Conservation (phyloP, 2,113 vertebrate species). For the Dryoscopus gambensis region DNA sequence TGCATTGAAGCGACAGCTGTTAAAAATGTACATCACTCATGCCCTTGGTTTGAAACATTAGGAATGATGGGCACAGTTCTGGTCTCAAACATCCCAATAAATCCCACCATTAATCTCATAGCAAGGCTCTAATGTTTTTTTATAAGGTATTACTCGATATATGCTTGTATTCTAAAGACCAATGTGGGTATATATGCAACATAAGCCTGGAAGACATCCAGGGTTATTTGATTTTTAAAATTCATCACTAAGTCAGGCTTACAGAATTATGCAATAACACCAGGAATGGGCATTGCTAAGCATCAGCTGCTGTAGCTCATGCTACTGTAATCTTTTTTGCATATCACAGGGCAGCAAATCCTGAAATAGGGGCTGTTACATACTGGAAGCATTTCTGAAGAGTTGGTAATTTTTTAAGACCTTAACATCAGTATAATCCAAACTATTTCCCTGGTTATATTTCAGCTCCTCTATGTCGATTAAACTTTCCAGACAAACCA, state of each 20-base stretch:
- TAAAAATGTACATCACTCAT: background rate
- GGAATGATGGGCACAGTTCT: background rate
- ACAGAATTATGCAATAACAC: background rate
- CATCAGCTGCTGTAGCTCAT: background rate
- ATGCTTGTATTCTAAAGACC: background rate
- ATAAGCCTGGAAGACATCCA: background rate
- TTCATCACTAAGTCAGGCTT: background rate
- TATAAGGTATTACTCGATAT: background rate
- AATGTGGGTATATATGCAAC: background rate
- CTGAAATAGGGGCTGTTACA: background rate
- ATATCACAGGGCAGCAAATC: background rate
- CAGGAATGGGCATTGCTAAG: background rate
- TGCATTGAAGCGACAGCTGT: background rate
- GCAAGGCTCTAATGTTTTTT: background rate
- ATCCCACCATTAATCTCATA: background rate
- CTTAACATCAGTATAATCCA: background rate
- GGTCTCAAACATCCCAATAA: background rate
- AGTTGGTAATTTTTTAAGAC: background rate
- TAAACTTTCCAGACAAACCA: constrained; percentile 5
- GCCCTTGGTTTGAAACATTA: background rate
- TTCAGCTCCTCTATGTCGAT: background rate
- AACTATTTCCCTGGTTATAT: background rate
- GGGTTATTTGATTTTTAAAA: constrained; percentile 16
- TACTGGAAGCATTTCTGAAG: background rate
- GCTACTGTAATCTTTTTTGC: background rate